These are phyloP conservation scores for Pampus argenteus DNA, from an alignment of 2,797 vertebrate species.

Conservation along the genomic window DNA sequence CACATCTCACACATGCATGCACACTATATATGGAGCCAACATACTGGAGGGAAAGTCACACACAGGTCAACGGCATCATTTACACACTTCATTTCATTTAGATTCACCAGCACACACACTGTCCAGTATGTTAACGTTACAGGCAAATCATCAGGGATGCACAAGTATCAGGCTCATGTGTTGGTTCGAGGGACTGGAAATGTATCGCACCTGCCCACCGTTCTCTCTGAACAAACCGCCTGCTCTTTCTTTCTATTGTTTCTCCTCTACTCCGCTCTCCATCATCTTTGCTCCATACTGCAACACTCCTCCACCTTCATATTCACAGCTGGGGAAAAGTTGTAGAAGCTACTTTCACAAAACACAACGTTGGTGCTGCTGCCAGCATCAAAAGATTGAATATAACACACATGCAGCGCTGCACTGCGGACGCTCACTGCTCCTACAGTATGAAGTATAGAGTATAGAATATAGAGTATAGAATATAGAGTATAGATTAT, in stretches of 20 bases:
- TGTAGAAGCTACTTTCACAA: neutral
- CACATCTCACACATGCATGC: neutral
- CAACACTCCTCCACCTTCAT: neutral
- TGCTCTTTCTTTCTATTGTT: slow-evolving; percentile 12
- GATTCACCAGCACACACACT: slow-evolving; percentile 1
- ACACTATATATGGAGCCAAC: slow-evolving; percentile 19
- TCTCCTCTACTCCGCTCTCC: neutral
- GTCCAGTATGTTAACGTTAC: slow-evolving; percentile 7
- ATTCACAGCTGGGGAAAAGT: neutral
- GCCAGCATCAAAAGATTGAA: too few relatives aligned
- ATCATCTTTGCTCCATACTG: neutral
- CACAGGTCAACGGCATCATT: slow-evolving; percentile 51
- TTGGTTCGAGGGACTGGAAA: neutral
- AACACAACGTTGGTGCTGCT: neutral
- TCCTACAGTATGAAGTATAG: too few relatives aligned
- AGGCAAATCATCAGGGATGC: neutral
- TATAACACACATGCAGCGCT: too few relatives aligned
- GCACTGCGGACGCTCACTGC: too few relatives aligned
- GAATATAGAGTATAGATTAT: too few relatives aligned
- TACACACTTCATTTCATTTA: slow-evolving; percentile 45
- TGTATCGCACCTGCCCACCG: neutral
- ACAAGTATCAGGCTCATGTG: neutral
- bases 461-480: too few relatives aligned
- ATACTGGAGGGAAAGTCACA: slow-evolving; percentile 51
- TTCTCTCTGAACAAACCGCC: slow-evolving; percentile 36